Conservation (phyloP, 2,113 vertebrate species). For the Charina bottae region DNA sequence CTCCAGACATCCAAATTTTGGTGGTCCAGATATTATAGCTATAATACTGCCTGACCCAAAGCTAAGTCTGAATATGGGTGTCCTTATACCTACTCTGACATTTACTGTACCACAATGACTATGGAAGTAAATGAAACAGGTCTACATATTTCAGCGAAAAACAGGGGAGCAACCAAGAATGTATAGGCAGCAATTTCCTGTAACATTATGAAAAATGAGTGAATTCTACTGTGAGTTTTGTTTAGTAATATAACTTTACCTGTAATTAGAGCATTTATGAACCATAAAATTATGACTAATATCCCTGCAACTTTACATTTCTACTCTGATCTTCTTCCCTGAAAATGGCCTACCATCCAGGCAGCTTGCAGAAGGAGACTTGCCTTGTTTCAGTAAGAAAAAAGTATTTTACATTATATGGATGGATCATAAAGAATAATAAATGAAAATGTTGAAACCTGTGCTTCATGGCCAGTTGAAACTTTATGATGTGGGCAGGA, state of each 20-base stretch:
- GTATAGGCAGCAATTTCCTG: neutral
- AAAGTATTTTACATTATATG: neutral
- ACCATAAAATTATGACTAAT: neutral
- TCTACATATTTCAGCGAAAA: neutral
- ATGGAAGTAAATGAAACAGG: no score
- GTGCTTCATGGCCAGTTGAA: neutral
- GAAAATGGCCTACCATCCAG: neutral
- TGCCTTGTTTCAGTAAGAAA: neutral
- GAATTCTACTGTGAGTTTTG: neutral
- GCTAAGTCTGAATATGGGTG: neutral
- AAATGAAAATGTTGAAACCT: neutral
- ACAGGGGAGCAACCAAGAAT: neutral
- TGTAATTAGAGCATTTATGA: conserved; percentile 16
- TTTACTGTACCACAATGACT: neutral
- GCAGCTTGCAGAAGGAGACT: neutral
- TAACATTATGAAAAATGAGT: neutral
- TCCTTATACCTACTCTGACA: neutral
- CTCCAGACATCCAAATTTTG: neutral
- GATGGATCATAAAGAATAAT: neutral
- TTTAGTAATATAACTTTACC: conserved; percentile 1
- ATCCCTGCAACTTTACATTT: neutral
- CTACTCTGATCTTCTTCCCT: neutral
- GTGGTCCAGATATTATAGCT: neutral
- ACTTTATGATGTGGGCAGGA: neutral
- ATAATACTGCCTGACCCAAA: neutral